These are phyloP conservation scores for Smutsia temminckii DNA, from an alignment of 2,797 vertebrate species.

Conservation along the genomic window DNA sequence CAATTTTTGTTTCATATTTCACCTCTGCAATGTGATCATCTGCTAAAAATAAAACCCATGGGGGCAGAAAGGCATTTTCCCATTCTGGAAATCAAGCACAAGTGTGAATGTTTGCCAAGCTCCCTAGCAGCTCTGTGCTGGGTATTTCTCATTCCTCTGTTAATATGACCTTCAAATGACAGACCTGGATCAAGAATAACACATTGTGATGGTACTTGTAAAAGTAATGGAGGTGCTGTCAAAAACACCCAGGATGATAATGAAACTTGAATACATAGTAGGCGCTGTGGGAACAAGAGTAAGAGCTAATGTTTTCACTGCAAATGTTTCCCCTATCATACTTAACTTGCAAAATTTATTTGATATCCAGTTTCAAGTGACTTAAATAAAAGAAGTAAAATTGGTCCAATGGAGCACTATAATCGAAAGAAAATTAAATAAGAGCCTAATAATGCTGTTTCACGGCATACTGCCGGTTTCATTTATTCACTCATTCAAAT, in stretches of 20 bases:
- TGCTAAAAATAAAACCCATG: constrained; percentile 45
- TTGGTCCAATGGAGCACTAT: background rate
- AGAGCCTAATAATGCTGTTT: background rate
- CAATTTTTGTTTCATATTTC: constrained; percentile 55
- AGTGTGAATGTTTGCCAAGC: background rate
- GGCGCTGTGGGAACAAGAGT: background rate
- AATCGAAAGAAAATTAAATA: background rate
- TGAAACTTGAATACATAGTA: constrained; percentile 15
- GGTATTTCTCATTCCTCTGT: constrained; percentile 30
- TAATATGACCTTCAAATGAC: constrained; percentile 69
- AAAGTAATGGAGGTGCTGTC: constrained; percentile 63
- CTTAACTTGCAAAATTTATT: constrained; percentile 29
- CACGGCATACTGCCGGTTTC: background rate
- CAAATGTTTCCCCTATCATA: background rate
- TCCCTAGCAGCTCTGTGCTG: background rate
- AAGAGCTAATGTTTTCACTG: background rate
- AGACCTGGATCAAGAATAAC: constrained; percentile 72
- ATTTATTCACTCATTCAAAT: background rate
- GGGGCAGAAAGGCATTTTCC: constrained; percentile 62
- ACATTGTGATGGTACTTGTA: constrained; percentile 57
- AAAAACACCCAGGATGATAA: background rate
- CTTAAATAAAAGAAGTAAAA: background rate
- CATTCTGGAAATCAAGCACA: constrained; percentile 63
- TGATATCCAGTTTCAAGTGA: background rate
- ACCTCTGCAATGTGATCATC: constrained; percentile 54